Percentiles rank a stretch among this genome's conserved stretches.
Evolutionary conservation across 1,140 invertebrate genomes (phyloP).

Genomic region (Drosophila elegans): DNA sequence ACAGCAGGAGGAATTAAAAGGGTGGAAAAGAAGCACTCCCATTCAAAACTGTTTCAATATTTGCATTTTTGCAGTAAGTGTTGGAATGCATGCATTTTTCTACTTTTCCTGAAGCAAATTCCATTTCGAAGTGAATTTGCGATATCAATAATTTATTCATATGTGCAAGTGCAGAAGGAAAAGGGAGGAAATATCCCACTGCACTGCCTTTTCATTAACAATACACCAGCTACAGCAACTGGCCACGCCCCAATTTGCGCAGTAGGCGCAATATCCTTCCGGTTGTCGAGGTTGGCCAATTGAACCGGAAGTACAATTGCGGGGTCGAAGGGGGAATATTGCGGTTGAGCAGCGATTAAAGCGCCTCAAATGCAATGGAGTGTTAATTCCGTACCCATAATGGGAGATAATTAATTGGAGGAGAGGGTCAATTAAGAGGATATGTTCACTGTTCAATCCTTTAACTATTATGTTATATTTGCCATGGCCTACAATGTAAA

Average conservation of each 20-base stretch:
- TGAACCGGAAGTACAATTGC: constrained; percentile 33
- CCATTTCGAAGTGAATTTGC: constrained; percentile 22
- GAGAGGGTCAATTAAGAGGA: constrained; percentile 10
- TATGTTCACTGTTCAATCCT: constrained; percentile 4
- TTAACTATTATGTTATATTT: background rate
- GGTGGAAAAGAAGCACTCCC: background rate
- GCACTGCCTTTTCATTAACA: constrained; percentile 22
- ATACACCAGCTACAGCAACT: constrained; percentile 5
- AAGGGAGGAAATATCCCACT: background rate
- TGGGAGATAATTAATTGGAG: constrained; percentile 31
- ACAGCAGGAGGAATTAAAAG: background rate
- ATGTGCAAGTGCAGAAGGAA: background rate
- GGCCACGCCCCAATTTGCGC: constrained; percentile 17
- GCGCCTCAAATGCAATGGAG: constrained; percentile 38
- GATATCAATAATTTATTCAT: constrained; percentile 49
- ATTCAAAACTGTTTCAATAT: constrained; percentile 44
- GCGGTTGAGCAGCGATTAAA: constrained; percentile 43
- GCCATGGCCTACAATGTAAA: constrained; percentile 54
- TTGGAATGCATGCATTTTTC: background rate
- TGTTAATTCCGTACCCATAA: constrained; percentile 22
- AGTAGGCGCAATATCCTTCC: constrained; percentile 43
- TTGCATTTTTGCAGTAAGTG: constrained; percentile 32
- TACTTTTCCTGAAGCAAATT: background rate
- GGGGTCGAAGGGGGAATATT: background rate
- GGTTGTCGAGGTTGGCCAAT: constrained; percentile 25